Evolutionary conservation across 2,888 invertebrate species (phyloP).

Genomic region (Nomada goodeniana): DNA sequence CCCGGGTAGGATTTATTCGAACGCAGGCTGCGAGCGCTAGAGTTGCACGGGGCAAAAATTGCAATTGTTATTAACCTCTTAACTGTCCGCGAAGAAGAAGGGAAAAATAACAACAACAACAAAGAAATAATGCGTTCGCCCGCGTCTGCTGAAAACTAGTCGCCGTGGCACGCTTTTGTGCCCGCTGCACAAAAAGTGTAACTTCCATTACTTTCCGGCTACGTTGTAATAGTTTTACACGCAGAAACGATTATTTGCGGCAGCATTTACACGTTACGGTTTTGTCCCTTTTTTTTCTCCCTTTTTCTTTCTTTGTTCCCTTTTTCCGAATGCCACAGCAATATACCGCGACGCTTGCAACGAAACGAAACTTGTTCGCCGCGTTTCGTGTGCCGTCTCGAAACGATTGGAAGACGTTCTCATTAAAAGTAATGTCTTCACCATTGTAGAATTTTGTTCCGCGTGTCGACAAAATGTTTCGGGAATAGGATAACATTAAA

Average conservation of each 20-base stretch:
- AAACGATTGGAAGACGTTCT: neutral
- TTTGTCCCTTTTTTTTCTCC: too few relatives aligned
- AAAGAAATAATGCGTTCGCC: conserved; percentile 8
- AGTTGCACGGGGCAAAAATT: conserved; percentile 13
- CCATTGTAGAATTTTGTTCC: neutral
- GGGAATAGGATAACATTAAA: too few relatives aligned
- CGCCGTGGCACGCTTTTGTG: neutral
- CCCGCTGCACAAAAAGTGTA: neutral
- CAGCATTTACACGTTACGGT: neutral
- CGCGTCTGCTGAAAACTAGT: neutral
- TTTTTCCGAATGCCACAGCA: neutral
- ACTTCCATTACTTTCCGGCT: neutral
- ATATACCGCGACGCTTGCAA: neutral
- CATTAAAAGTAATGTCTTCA: neutral
- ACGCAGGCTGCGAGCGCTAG: neutral
- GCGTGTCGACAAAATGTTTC: too few relatives aligned
- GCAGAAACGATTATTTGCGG: neutral
- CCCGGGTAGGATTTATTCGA: conserved; percentile 14
- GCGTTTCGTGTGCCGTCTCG: too few relatives aligned
- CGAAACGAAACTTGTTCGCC: neutral
- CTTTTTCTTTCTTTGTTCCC: neutral
- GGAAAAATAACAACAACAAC: too few relatives aligned
- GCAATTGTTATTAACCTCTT: conserved; percentile 17
- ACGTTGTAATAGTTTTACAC: conserved; percentile 7
- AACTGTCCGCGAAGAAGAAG: neutral